Conservation (phyloP, 2,888 invertebrate species). For the Dascillus cervinus region DNA sequence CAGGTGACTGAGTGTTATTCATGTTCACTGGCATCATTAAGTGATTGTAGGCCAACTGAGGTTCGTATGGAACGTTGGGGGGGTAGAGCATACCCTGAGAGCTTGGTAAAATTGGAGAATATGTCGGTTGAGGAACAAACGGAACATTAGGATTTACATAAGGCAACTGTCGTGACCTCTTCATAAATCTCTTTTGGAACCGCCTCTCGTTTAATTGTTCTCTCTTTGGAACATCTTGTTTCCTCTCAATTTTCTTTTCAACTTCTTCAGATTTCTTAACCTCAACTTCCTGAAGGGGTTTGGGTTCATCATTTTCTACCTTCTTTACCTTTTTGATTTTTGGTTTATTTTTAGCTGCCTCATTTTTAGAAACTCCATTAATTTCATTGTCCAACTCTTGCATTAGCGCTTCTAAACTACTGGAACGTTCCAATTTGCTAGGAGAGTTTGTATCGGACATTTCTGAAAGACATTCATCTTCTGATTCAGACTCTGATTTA, state of each 20-base stretch:
- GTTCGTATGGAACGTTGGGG: too few relatives aligned
- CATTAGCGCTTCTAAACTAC: slow-evolving; percentile 47
- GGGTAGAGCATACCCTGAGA: too few relatives aligned
- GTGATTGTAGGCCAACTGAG: background rate
- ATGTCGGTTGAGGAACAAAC: slow-evolving; percentile 22
- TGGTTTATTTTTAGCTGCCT: slow-evolving; percentile 12
- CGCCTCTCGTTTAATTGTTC: background rate
- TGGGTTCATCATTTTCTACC: slow-evolving; percentile 13
- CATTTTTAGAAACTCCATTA: slow-evolving; percentile 25
- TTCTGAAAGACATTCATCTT: slow-evolving; percentile 31
- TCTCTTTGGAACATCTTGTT: background rate
- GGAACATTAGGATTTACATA: slow-evolving; percentile 15
- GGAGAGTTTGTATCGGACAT: slow-evolving; percentile 32
- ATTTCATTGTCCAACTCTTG: slow-evolving; percentile 48
- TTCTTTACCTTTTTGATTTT: slow-evolving; percentile 15
- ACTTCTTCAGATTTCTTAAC: slow-evolving; percentile 8
- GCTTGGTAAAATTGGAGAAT: too few relatives aligned
- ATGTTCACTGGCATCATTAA: background rate
- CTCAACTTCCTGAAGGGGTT: slow-evolving; percentile 14
- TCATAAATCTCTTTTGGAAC: background rate
- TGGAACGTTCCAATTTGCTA: slow-evolving; percentile 41
- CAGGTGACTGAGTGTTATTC: background rate
- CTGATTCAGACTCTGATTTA: slow-evolving; percentile 37
- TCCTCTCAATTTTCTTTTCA: slow-evolving; percentile 7
- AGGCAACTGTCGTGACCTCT: background rate